A percentile compares a stretch with the other conserved stretches of the same genome.
Conservation (phyloP, 2,113 vertebrate species). For the Cheirogaleus medius region DNA sequence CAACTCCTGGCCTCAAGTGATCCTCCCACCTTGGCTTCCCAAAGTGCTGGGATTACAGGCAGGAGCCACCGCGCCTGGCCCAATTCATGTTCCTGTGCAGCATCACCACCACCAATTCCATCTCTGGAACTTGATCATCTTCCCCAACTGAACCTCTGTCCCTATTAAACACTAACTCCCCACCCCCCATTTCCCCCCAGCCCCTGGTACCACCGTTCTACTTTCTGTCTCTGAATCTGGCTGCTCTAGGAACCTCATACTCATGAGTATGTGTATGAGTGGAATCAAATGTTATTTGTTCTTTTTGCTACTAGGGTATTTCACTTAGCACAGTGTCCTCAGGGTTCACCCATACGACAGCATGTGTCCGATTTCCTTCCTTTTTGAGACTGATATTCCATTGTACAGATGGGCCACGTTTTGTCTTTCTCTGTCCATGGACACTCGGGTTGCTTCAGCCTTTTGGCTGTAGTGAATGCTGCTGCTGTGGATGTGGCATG, state of each 20-base stretch:
- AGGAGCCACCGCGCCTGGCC: no score
- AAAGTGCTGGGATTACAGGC: no score
- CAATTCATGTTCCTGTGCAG: accelerated
- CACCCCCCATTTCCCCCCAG: not conserved
- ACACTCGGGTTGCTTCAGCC: not conserved
- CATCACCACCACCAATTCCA: accelerated
- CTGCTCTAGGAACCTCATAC: not conserved
- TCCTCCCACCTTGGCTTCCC: no score
- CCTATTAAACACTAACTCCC: accelerated
- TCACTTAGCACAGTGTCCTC: accelerated
- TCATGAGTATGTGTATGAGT: no score
- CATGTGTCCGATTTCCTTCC: accelerated
- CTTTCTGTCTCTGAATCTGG: not conserved
- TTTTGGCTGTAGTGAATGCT: accelerated
- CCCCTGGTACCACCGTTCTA: accelerated
- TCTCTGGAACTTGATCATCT: not conserved
- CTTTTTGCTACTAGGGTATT: no score
- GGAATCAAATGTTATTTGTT: accelerated
- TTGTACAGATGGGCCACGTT: accelerated
- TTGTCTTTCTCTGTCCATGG: accelerated
- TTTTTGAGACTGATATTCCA: accelerated
- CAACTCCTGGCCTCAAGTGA: no score
- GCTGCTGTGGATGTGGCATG: not conserved
- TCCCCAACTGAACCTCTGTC: not conserved
- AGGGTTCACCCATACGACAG: accelerated